Evolutionary conservation across 2,888 invertebrate species (phyloP).

Genomic region (Amphipoea lucens): DNA sequence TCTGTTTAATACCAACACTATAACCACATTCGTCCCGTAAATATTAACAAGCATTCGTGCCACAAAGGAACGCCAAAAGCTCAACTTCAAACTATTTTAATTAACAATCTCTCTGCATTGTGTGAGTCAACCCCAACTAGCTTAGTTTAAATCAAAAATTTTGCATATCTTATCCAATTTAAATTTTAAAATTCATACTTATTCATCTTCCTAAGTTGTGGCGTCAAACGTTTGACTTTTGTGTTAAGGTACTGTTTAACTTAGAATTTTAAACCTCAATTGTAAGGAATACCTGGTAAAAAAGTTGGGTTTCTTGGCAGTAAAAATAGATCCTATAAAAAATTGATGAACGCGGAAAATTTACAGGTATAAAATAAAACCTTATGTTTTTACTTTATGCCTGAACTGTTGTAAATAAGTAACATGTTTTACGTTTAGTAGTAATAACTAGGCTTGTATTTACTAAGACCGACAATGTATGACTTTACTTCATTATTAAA

Average conservation of each 20-base stretch:
- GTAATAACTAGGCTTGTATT: neutral
- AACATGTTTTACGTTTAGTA: neutral
- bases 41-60: neutral
- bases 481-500: neutral
- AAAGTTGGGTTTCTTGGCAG: neutral
- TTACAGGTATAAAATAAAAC: neutral
- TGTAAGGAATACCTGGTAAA: conserved; percentile 28
- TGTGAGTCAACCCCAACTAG: conserved; percentile 53
- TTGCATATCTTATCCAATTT: conserved; percentile 82
- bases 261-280: conserved; percentile 39
- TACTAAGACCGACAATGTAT: neutral
- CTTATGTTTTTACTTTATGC: neutral
- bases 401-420: neutral
- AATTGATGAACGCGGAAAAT: neutral
- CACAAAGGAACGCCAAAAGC: neutral
- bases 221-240: conserved; percentile 66
- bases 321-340: conserved; percentile 9
- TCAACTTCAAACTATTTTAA: conserved; percentile 28
- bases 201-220: conserved; percentile 72
- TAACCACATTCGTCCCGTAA: neutral
- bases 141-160: conserved; percentile 70
- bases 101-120: conserved; percentile 27
- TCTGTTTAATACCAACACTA: neutral
- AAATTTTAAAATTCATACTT: conserved; percentile 79
- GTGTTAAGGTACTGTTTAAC: conserved; percentile 37